Percentiles rank a stretch among this genome's conserved stretches.
Evolutionary conservation across 2,888 invertebrate species (phyloP).

Genomic region (Chaitophorus viminalis): DNA sequence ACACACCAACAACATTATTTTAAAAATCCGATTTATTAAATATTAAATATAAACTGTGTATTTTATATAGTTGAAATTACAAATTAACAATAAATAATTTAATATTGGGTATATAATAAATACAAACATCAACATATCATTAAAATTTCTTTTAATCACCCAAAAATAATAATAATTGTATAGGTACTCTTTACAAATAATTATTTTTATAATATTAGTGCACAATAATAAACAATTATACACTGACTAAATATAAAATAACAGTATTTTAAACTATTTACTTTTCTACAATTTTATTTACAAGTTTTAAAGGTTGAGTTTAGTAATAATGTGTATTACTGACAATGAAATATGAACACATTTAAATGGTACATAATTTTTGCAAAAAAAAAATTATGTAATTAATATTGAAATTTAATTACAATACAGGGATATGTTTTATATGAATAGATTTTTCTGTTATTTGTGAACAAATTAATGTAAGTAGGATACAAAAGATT

Average conservation of each 20-base stretch:
- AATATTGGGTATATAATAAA: slow-evolving; percentile 38
- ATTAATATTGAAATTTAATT: slow-evolving; percentile 19
- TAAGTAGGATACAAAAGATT: neutral
- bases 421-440: slow-evolving; percentile 29
- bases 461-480: slow-evolving; percentile 13
- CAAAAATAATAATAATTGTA: slow-evolving; percentile 47
- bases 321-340: slow-evolving; percentile 14
- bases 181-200: slow-evolving; percentile 45
- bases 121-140: slow-evolving; percentile 44
- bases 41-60: neutral
- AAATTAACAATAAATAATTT: slow-evolving; percentile 11
- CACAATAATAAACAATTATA: slow-evolving; percentile 42
- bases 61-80: neutral
- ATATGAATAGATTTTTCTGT: slow-evolving; percentile 17
- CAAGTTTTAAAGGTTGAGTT: slow-evolving; percentile 38
- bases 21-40: slow-evolving; percentile 29
- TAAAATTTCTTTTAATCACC: slow-evolving; percentile 58
- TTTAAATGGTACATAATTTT: neutral
- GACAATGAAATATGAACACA: slow-evolving; percentile 49
- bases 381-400: slow-evolving; percentile 1
- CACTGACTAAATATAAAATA: slow-evolving; percentile 29
- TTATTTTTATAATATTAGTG: slow-evolving; percentile 35
- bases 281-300: slow-evolving; percentile 29
- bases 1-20: neutral
- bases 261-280: slow-evolving; percentile 12